Conservation (phyloP, 1,140 invertebrate species). For the Prorops nasuta region DNA sequence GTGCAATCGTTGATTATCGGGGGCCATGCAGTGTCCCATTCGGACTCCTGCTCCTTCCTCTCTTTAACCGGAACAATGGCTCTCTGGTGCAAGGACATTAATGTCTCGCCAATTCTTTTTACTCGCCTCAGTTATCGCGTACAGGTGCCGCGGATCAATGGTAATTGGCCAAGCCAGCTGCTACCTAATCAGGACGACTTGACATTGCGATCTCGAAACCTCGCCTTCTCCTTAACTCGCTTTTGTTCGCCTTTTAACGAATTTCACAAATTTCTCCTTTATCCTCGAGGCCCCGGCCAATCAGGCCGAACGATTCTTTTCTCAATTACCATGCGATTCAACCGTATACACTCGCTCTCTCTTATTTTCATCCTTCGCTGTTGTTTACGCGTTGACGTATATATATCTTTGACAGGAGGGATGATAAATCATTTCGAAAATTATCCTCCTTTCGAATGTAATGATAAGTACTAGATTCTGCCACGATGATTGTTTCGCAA, state of each 20-base stretch:
- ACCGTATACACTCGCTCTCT: too few species aligned
- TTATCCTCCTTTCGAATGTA: too few species aligned
- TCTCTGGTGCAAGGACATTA: slow-evolving; percentile 9
- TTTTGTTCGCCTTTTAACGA: not conserved
- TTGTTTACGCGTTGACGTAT: too few species aligned
- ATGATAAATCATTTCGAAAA: too few species aligned
- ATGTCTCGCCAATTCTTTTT: slow-evolving; percentile 10
- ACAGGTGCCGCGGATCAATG: slow-evolving; percentile 19
- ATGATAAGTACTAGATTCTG: too few species aligned
- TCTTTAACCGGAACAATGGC: slow-evolving; percentile 23
- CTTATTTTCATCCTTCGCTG: too few species aligned
- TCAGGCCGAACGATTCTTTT: too few species aligned
- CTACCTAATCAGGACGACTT: slow-evolving; percentile 2
- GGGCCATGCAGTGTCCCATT: not conserved
- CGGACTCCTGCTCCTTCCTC: slow-evolving; percentile 9
- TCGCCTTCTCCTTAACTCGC: not conserved
- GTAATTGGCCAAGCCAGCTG: slow-evolving; percentile 18
- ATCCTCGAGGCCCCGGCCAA: not conserved
- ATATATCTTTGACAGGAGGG: too few species aligned
- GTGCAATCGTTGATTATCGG: slow-evolving; percentile 23
- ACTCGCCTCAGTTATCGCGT: not conserved
- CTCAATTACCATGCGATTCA: too few species aligned
- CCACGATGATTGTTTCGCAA: too few species aligned
- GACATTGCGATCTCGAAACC: slow-evolving; percentile 8
- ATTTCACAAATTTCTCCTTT: not conserved